Conservation (phyloP, 1,140 invertebrate genomes). For the Drosophila jambulina region DNA sequence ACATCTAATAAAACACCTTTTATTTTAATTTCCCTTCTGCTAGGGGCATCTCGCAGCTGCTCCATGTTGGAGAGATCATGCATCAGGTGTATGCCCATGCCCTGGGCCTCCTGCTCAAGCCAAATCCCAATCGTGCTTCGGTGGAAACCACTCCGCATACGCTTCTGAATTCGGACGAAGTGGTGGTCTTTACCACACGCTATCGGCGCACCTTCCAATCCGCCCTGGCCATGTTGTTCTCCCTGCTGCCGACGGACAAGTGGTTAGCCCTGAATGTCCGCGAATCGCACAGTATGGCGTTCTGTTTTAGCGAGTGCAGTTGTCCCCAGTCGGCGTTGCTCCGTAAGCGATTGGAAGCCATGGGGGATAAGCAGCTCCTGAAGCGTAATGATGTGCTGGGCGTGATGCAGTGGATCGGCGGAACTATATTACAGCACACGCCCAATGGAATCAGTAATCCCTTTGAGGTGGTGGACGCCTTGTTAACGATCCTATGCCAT, state of each 20-base stretch:
- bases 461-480: conserved; percentile 91
- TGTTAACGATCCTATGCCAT: conserved; percentile 94
- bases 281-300: conserved; percentile 93
- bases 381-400: conserved; percentile 88
- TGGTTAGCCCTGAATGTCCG: conserved; percentile 85
- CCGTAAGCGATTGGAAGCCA: conserved; percentile 51
- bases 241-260: conserved; percentile 88
- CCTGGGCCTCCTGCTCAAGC: conserved; percentile 85
- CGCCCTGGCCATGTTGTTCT: conserved; percentile 92
- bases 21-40: neutral
- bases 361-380: conserved; percentile 57
- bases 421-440: conserved; percentile 88
- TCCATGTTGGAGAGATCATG: conserved; percentile 91
- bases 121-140: conserved; percentile 28
- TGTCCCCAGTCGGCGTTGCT: conserved; percentile 90
- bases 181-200: conserved; percentile 92
- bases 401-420: conserved; percentile 87
- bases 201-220: conserved; percentile 96
- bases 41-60: conserved; percentile 89
- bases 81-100: conserved; percentile 89
- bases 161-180: conserved; percentile 86
- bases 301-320: conserved; percentile 93
- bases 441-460: conserved; percentile 88
- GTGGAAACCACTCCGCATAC: conserved; percentile 73
- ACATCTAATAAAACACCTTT: neutral